Evolutionary conservation across 2,797 vertebrate genomes (phyloP).

Genomic region (Novumbra hubbsi): DNA sequence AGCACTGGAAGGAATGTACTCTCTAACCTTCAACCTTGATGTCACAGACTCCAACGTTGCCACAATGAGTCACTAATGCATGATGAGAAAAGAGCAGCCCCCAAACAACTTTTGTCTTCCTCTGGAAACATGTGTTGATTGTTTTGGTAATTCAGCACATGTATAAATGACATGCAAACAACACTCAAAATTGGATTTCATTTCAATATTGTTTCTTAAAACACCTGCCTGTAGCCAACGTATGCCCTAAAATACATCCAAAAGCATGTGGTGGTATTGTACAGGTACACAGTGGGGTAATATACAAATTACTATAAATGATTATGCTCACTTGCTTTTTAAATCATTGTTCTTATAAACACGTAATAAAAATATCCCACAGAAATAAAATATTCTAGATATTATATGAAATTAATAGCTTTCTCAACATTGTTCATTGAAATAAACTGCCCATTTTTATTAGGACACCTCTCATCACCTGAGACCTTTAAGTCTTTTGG

Average conservation of each 20-base stretch:
- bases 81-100: neutral
- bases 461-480: too few species aligned
- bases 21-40: too few species aligned
- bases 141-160: neutral
- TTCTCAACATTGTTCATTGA: neutral
- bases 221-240: conserved; percentile 38
- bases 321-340: neutral
- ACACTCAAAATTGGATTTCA: neutral
- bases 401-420: neutral
- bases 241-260: conserved; percentile 19
- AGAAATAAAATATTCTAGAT: too few species aligned
- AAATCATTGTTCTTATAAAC: neutral
- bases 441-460: too few species aligned
- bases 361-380: neutral
- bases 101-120: neutral
- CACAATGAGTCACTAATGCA: too few species aligned
- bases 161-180: neutral
- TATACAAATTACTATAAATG: neutral
- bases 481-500: too few species aligned
- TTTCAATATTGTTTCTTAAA: neutral
- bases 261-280: neutral
- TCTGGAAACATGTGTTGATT: neutral
- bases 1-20: too few species aligned
- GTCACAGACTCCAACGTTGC: too few species aligned
- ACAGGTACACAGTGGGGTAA: neutral